Conservation (phyloP, 2,797 vertebrate genomes). For the Myotis daubentonii region DNA sequence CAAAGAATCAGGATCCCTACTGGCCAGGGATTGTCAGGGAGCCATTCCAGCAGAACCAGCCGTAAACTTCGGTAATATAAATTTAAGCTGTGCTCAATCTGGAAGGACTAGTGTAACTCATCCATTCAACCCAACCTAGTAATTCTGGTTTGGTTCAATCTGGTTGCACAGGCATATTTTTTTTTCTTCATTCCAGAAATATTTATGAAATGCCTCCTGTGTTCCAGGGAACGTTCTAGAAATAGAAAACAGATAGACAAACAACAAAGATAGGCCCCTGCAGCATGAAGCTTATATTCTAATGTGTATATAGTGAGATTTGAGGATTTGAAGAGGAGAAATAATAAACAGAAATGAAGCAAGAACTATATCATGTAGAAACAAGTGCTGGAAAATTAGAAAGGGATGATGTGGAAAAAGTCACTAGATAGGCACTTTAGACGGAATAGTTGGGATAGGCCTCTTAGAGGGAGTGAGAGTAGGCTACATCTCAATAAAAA, state of each 20-base stretch:
- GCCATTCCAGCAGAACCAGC: neutral
- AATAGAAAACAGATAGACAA: neutral
- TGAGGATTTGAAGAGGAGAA: neutral
- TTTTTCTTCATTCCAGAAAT: slow-evolving; percentile 40
- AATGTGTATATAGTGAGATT: neutral
- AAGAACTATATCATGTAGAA: neutral
- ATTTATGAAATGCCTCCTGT: slow-evolving; percentile 2
- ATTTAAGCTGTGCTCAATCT: neutral
- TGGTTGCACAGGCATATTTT: neutral
- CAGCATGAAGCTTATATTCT: neutral
- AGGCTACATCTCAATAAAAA: neutral
- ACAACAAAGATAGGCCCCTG: neutral
- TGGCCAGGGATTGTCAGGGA: neutral
- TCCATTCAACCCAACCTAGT: neutral
- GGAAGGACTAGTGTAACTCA: neutral
- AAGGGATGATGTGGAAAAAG: neutral
- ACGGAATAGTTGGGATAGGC: neutral
- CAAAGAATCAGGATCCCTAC: slow-evolving; percentile 8
- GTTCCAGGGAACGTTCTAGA: neutral
- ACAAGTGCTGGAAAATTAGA: neutral
- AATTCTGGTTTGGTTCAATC: slow-evolving; percentile 15
- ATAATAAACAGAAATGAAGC: neutral
- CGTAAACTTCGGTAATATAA: neutral
- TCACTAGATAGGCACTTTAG: neutral
- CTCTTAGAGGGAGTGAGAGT: neutral